Evolutionary conservation across 2,113 vertebrate genomes (phyloP), one percentile per base, ranked within the genome.

Genomic region (Eubucco bourcierii): DNA sequence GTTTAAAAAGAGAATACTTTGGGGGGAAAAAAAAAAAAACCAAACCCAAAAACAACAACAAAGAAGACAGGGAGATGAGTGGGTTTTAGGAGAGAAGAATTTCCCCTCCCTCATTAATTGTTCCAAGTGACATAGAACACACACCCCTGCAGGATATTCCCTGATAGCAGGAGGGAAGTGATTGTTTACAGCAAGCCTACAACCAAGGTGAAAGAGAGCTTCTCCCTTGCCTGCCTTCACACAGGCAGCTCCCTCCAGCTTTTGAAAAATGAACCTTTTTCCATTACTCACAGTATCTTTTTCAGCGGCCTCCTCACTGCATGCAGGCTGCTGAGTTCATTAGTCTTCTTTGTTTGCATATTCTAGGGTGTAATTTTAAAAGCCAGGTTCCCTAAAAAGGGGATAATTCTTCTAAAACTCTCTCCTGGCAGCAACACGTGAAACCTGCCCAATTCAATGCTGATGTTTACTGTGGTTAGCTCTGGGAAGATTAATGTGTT

Each of bases 311-410:
- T 92, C 72, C 87, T 92, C 52, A 59, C 34, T 34, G 19, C 53
- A 24, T 88, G 53, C 19, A 24, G 80, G 37, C 80, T 93, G 64
- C 71, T 78, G 73, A 93, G 58, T 88, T 96, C 83, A 80, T 94
- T 95, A 95, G 85, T 94, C 71, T 47, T 92, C 53, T 80, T 90
- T 92, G 84, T 97, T 86, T 94, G 72, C 76, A 1, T 87, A 61
- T 94, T 91, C 81, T 66, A 91, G 84, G 47, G 61, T 86, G 78
- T 92, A 94, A 93, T 94, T 94, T 95, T 92, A 88, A 96, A 94
- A 93, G 81, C 79, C 87, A 66, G 85, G 84, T 95, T 96, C 84
- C 90, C 81, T 95, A 94, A 96, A 96, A 95, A 72, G 52, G 90
- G 90, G 71, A 88, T 92, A 88, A 86, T 94, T 91, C 76, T 96